These are phyloP conservation scores for Argyrosomus regius DNA, from an alignment of 2,797 vertebrate genomes.

Conservation along the genomic window DNA sequence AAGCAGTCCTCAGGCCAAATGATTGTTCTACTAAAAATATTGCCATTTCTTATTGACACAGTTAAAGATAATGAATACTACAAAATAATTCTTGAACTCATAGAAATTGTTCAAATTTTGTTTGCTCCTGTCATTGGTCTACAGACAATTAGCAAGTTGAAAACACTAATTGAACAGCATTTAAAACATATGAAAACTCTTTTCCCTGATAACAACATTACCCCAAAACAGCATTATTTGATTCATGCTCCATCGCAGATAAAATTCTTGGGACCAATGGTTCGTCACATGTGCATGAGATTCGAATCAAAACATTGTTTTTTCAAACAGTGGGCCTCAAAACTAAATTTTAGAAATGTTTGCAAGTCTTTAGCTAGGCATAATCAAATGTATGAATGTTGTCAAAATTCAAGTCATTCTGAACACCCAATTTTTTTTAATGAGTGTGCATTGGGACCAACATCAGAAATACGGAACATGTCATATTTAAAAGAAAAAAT, in stretches of 20 bases:
- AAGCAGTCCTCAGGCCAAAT: conserved; percentile 35
- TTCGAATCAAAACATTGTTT: conserved; percentile 19
- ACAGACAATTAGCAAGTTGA: conserved; percentile 1
- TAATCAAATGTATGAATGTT: conserved; percentile 34
- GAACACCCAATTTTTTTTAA: conserved; percentile 30
- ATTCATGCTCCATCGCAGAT: conserved; percentile 41
- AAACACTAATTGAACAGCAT: conserved; percentile 38
- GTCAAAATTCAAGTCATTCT: conserved; percentile 21
- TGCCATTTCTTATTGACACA: conserved; percentile 29
- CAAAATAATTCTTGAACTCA: conserved; percentile 15
- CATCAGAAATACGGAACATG: conserved; percentile 25
- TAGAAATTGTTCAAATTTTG: conserved; percentile 11
- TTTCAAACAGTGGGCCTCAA: conserved; percentile 19
- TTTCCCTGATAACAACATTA: conserved; percentile 51
- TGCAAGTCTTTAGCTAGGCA: conserved; percentile 10
- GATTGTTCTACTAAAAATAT: conserved; percentile 16
- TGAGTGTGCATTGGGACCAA: background rate
- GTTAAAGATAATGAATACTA: conserved; percentile 7
- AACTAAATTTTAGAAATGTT: conserved; percentile 17
- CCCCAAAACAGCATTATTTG: conserved; percentile 50
- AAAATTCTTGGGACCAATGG: background rate
- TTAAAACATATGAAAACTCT: conserved; percentile 46
- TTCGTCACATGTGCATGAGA: conserved; percentile 14
- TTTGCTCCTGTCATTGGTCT: conserved; percentile 17
- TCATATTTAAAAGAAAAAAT: conserved; percentile 10